Conservation (phyloP, 2,888 invertebrate species). For the Melikaiella ostensackeni region DNA sequence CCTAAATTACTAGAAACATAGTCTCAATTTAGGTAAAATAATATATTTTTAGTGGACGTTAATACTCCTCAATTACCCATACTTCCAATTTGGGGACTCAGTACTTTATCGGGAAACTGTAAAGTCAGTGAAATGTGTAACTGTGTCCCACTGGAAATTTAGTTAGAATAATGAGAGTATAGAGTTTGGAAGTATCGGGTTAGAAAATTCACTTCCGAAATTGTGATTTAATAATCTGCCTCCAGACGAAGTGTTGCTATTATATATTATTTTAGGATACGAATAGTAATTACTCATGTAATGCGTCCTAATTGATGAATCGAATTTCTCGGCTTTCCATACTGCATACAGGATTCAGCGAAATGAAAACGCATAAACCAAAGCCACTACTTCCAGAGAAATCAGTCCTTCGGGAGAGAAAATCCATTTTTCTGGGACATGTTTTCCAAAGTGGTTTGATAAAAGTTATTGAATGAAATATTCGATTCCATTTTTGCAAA, state of each 20-base stretch:
- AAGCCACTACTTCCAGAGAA: not conserved
- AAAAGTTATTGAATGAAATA: slow-evolving; percentile 10
- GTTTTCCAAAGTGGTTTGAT: slow-evolving; percentile 11
- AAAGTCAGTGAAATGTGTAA: not conserved
- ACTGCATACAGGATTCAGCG: not conserved
- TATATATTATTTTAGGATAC: not conserved
- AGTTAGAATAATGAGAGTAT: not conserved
- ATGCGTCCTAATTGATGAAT: slow-evolving; percentile 16
- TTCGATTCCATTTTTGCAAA: slow-evolving; percentile 2
- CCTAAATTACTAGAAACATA: not conserved
- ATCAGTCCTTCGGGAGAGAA: slow-evolving; percentile 13
- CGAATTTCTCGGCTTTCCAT: not conserved
- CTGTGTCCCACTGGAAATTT: not conserved
- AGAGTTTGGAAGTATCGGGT: not conserved
- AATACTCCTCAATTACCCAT: not conserved
- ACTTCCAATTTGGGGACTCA: not conserved
- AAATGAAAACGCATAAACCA: slow-evolving; percentile 17
- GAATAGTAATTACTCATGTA: slow-evolving; percentile 5
- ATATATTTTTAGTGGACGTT: not conserved
- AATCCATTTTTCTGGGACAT: slow-evolving; percentile 14
- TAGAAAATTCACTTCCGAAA: not conserved
- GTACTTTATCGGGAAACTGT: not conserved
- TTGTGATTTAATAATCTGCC: not conserved
- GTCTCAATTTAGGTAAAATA: not conserved
- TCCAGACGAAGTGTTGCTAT: not conserved